phyloP scores from a whole-genome alignment of 1,140 invertebrate genomes.

The Trialeurodes vaporariorum region DNA sequence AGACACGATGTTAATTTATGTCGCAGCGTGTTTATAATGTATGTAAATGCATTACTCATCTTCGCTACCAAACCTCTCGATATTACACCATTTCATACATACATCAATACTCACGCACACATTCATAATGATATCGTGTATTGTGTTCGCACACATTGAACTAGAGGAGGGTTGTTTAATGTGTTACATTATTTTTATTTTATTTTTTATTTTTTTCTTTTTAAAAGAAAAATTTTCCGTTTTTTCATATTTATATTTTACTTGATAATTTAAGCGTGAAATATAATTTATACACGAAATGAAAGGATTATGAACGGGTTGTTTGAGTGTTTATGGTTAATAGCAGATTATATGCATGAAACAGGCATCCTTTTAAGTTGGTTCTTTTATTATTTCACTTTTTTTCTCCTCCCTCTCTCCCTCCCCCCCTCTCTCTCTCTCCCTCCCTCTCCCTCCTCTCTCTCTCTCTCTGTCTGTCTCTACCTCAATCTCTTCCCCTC shows the following conservation, averaged over 20 bases:
- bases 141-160: too few relatives aligned
- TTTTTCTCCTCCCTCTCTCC: too few relatives aligned
- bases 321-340: neutral
- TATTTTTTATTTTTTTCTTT: too few relatives aligned
- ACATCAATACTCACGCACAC: too few relatives aligned
- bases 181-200: neutral
- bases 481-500: too few relatives aligned
- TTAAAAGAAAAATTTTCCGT: neutral
- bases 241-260: conserved; percentile 1
- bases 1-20: neutral
- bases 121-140: too few relatives aligned
- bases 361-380: neutral
- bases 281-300: neutral
- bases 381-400: neutral
- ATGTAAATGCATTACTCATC: neutral
- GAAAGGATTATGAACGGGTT: neutral
- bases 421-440: too few relatives aligned
- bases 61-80: neutral
- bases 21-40: neutral
- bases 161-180: neutral
- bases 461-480: too few relatives aligned
- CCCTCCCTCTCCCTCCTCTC: too few relatives aligned
- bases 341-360: neutral
- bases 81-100: too few relatives aligned
- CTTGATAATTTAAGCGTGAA: neutral